A percentile compares a stretch with the other conserved stretches of the same genome.
Conservation (phyloP, 2,113 vertebrate species). For the Caranx ignobilis region DNA sequence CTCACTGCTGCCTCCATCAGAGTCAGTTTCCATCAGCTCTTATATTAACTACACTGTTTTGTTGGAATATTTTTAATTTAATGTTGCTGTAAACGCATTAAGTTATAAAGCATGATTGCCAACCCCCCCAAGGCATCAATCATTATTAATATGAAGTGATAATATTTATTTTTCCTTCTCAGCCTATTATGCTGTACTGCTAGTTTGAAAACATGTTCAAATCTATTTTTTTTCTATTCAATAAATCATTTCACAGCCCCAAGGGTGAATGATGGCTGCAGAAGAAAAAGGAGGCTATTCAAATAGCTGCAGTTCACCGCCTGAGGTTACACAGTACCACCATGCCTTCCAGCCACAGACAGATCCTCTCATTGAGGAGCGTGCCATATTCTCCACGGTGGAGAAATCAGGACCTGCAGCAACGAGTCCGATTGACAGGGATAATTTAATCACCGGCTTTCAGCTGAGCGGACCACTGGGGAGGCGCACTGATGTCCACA, state of each 20-base stretch:
- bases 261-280: constrained; percentile 8
- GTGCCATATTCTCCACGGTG: constrained; percentile 37
- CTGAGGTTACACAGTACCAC: constrained; percentile 25
- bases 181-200: neutral
- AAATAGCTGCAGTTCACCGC: constrained; percentile 25
- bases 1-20: neutral
- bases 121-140: neutral
- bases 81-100: neutral
- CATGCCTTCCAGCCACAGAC: constrained; percentile 32
- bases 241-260: constrained; percentile 3
- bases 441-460: constrained; percentile 56
- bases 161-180: constrained; percentile 20
- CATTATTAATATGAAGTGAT: neutral
- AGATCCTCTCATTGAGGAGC: constrained; percentile 57
- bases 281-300: constrained; percentile 14
- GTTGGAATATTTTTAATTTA: neutral
- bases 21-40: neutral
- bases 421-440: constrained; percentile 1
- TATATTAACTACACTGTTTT: neutral
- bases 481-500: constrained; percentile 13
- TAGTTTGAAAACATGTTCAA: constrained; percentile 12
- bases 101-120: neutral
- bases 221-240: constrained; percentile 6
- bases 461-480: constrained; percentile 41
- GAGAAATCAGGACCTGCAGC: constrained; percentile 45